Evolutionary conservation across 2,113 vertebrate genomes (phyloP), one percentile per base, ranked within the genome.

Genomic region (Elephantulus edwardii): DNA sequence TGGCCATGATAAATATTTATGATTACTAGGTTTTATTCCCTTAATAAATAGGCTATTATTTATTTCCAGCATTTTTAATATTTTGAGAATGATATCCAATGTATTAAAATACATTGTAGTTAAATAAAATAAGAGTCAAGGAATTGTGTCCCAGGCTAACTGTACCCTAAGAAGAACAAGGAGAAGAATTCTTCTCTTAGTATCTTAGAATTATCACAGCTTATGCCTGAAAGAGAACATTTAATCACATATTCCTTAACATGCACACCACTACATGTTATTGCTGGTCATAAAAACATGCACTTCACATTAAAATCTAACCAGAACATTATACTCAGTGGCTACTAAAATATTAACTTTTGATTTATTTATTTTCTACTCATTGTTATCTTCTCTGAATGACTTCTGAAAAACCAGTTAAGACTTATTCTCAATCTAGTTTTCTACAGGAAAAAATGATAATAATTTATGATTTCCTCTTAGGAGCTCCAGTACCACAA

Each of bases 211-310:
- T 90, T 85, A 90, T 40, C 66, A 9, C n/a, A 76, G 75, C 24
- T 79, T 50, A 70, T 58, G 40, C 60, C 60, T 66, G 38, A 87
- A 93, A 52, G 44, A 91, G 48, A 44, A 9, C 52, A 91, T 92
- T 85, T 90, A 90, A 88, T 92, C 74, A 81, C 64, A 88, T 30
- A 56, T 48, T 58, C 11, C 52, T 79, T 75, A 86, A 89, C 42
- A 74, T 28, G 3, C 17, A 64, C 28, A 92, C n/a, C n/a, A 84
- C 28, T 66, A 52, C 38, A 85, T 10, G 2, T 77, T 91, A 68
- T 16, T 81, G 22, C 75, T 70, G 75, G 56, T 92, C 70, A 90
- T 86, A 86, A 88, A 94, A 82, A 40, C 83, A 88, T 30, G 44
- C n/a, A 77, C 8, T 26, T 50, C 79, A 30, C 50, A 62, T 42